A percentile compares a stretch with the other conserved stretches of the same genome.
phyloP scores from a whole-genome alignment of 2,113 vertebrate genomes.

The Sinocyclocheilus maitianheensis region DNA sequence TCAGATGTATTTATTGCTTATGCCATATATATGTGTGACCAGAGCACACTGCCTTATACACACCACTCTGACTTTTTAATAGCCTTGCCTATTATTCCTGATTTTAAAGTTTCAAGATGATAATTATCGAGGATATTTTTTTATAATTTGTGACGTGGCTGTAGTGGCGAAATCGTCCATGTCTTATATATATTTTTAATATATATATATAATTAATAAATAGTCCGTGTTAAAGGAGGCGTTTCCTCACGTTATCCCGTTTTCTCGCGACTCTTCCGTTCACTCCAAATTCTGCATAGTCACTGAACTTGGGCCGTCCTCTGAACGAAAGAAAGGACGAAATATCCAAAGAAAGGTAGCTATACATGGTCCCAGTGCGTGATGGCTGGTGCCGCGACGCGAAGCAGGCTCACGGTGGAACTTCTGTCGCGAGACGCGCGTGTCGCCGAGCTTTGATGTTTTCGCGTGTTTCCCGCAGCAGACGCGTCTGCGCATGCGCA shows the following conservation, averaged over 20 bases:
- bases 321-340: neutral
- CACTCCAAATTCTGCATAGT: slow-evolving; percentile 57
- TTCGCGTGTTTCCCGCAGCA: slow-evolving; percentile 52
- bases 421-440: neutral
- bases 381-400: neutral
- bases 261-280: slow-evolving; percentile 37
- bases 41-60: neutral
- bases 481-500: slow-evolving; percentile 53
- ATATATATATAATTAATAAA: neutral
- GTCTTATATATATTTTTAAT: neutral
- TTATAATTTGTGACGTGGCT: neutral
- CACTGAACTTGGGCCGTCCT: slow-evolving; percentile 53
- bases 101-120: neutral
- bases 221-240: slow-evolving; percentile 40
- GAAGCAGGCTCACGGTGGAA: neutral
- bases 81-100: neutral
- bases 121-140: neutral
- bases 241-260: slow-evolving; percentile 46
- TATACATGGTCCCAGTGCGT: neutral
- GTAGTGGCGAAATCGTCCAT: neutral
- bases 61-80: neutral
- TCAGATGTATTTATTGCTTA: neutral
- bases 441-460: neutral
- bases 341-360: neutral
- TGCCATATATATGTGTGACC: neutral